These are phyloP conservation scores for Plebejus anna DNA, from an alignment of 2,888 invertebrate species.

Conservation along the genomic window DNA sequence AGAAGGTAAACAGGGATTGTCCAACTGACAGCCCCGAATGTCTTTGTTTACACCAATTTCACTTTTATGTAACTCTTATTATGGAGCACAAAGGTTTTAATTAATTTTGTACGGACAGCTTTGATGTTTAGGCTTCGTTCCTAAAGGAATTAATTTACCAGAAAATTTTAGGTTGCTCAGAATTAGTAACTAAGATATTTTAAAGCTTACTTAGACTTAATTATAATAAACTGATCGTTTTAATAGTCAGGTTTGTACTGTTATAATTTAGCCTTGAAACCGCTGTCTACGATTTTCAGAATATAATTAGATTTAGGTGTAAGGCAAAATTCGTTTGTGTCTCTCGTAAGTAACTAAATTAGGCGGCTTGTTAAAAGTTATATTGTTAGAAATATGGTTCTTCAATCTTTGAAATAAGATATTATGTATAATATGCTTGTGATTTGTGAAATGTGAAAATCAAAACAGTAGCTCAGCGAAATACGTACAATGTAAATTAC, in stretches of 20 bases:
- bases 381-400: neutral
- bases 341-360: neutral
- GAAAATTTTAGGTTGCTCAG: neutral
- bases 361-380: conserved; percentile 5
- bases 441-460: neutral
- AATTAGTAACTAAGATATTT: neutral
- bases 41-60: neutral
- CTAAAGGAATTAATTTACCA: neutral
- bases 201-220: neutral
- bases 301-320: neutral
- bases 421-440: too few species aligned
- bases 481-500: neutral
- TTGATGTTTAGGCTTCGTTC: neutral
- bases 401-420: neutral
- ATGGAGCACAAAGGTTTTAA: neutral
- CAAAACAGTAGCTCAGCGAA: neutral
- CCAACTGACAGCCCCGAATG: neutral
- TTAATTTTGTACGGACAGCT: neutral
- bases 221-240: neutral
- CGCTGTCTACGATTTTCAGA: neutral
- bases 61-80: neutral
- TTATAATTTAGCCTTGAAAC: neutral
- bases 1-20: neutral
- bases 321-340: neutral
- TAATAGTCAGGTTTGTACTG: neutral